Base-by-base conservation (phyloP, 2,888 invertebrate genomes). In the Antitype chi region DNA sequence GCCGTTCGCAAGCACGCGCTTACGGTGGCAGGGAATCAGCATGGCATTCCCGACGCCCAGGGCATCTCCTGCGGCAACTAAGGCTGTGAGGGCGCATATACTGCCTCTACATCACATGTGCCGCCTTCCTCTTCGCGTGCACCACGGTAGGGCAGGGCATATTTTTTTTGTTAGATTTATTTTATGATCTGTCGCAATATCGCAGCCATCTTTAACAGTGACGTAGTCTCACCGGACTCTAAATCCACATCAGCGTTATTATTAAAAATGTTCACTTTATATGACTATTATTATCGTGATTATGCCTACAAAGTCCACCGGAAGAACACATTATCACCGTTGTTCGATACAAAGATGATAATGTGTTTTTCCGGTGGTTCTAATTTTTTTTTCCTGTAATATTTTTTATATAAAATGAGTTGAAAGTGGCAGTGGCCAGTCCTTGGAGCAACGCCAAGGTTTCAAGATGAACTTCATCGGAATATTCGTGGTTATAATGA, bases 401-500 rank as follows among this genome's bases (percentile, higher is more conserved):
- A 4, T 52, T 55, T 52, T 55, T 28, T 15, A 81, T 76, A 85
- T 85, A 82, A 63, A 76, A 55, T 66, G 28, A 17, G 66, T 52
- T 20, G 15, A 17, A 17, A 2, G 11, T 38, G 20, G 7, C 11
- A 15, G 13, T 7, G 9, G n/a, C 4, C 69, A 85, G 78, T 74
- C 32, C 38, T 67, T 57, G 11, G 28, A 32, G 20, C 1, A 28
- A 5, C 74, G 15, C 9, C n/a, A 28, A 68, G 49, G 67, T 64
- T 70, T 52, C 43, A 69, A 67, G 59, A 85, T 85, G 87, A 85
- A 85, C 13, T 23, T 85, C 5, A 20, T 78, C 6, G 85, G 77
- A 52, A 32, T 76, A 23, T 28, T 85, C 17, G 15, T 85, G 9
- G 64, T 59, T 25, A 47, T 85, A 1, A 74, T 85, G 66, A 60